Evolutionary conservation across 2,113 vertebrate genomes (phyloP).

Genomic region (Rhipidura dahli): DNA sequence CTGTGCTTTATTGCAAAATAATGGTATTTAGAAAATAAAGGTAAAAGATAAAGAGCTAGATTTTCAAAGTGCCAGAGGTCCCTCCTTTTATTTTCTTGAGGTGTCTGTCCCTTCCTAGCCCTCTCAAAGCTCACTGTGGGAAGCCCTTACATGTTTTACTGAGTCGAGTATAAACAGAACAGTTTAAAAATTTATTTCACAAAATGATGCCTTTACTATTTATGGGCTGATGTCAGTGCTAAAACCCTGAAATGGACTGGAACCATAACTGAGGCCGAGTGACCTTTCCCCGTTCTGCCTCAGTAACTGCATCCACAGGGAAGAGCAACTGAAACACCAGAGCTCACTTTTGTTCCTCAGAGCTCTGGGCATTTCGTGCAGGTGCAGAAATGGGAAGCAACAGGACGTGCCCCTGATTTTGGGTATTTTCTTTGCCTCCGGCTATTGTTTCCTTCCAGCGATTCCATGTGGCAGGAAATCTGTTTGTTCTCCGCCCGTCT

Average conservation of each 20-base stretch:
- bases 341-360: neutral
- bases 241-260: conserved; percentile 38
- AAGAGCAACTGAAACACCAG: neutral
- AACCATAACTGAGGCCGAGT: neutral
- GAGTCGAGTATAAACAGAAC: neutral
- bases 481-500: neutral
- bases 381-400: neutral
- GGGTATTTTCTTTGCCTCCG: neutral
- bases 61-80: neutral
- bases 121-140: neutral
- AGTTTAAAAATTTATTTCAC: conserved; percentile 43
- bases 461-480: neutral
- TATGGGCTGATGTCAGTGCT: conserved; percentile 33
- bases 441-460: neutral
- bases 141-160: neutral
- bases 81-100: neutral
- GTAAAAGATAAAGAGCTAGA: neutral
- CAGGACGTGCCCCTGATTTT: neutral
- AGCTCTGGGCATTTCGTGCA: neutral
- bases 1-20: neutral
- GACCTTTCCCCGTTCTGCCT: conserved; percentile 14
- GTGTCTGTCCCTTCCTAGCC: neutral
- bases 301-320: neutral
- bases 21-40: neutral
- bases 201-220: conserved; percentile 10